phyloP scores from a whole-genome alignment of 2,797 vertebrate genomes.

The Gastrophryne carolinensis region DNA sequence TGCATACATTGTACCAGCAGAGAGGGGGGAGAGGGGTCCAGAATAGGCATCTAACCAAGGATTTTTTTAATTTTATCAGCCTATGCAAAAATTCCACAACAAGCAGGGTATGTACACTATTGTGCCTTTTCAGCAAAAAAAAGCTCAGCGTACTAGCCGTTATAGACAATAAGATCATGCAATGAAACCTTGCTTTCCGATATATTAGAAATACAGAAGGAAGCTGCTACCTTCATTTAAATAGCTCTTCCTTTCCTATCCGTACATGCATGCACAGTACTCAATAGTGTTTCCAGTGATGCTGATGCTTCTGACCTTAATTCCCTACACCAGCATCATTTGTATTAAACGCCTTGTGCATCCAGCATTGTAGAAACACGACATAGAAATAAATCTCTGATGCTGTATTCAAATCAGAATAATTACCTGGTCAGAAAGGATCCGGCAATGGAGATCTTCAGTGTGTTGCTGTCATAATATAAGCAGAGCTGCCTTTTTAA shows the following conservation, averaged over 20 bases:
- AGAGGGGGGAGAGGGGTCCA: conserved; percentile 1
- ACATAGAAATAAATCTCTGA: not conserved
- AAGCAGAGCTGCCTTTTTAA: conserved; percentile 11
- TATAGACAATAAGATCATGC: no score
- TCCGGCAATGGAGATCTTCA: conserved; percentile 54
- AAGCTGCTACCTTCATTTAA: not conserved
- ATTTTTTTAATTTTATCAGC: not conserved
- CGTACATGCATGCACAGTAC: not conserved
- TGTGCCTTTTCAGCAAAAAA: not conserved
- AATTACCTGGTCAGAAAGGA: conserved; percentile 58
- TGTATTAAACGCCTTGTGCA: not conserved
- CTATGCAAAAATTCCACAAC: not conserved
- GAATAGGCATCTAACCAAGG: not conserved
- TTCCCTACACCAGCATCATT: not conserved
- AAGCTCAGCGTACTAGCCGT: not conserved
- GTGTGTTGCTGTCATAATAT: conserved; percentile 58
- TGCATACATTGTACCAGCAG: conserved; percentile 33
- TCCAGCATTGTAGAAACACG: not conserved
- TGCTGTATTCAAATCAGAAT: not conserved
- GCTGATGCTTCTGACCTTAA: conserved; percentile 6
- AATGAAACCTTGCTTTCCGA: not conserved
- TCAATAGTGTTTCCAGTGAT: not conserved
- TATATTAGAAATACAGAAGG: not conserved
- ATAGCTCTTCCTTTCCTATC: not conserved
- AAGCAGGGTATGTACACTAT: not conserved